Evolutionary conservation across 2,888 invertebrate genomes (phyloP), one percentile per base, ranked within the genome.

Genomic region (Pemphredon lugubris): DNA sequence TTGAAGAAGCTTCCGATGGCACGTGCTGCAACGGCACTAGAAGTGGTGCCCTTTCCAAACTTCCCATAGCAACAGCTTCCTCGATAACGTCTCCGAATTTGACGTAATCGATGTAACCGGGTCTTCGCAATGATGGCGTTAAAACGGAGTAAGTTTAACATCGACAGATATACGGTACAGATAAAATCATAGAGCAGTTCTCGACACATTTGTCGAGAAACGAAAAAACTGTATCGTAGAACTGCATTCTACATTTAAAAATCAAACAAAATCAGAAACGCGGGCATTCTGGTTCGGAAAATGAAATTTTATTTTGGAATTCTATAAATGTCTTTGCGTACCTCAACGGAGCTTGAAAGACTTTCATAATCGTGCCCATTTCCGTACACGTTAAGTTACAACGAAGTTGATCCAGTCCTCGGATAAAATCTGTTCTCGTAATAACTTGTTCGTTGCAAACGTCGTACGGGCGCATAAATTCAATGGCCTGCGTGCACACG

Each of bases 381-480:
- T 96, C 95, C 3, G 92, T 90, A 11, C 93, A 92, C 1, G 93
- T 92, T 48, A 96, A 91, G 61, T 93, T 90, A 40, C 95, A 92
- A 44, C 93, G 92, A 53, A 95, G 92, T 73, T 92, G 90, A 67
- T 93, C 92, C 45, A 96, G 90, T 0, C 93, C 94, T 59, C 96
- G 92, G 79, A 93, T 92, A 89, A 96, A 96, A 90, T 96, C 93
- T 0, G 91, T 90, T 75, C 92, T 92, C 3, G 92, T 90, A 57
- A 96, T 92, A 55, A 93, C 91, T 75, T 92, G 92, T 87, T 94
- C 92, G 75, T 92, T 92, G 82, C 91, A 92, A 3, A 87, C 89
- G 90, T 96, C 95, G 86, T 92, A 94, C 85, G 93, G 93, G 65
- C 90, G 88, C 79, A 95, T 90, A 88, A 95, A 95, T 83, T 94